These are phyloP conservation scores for Leucophenga maculata DNA, from an alignment of 2,888 invertebrate genomes.

Conservation along the genomic window DNA sequence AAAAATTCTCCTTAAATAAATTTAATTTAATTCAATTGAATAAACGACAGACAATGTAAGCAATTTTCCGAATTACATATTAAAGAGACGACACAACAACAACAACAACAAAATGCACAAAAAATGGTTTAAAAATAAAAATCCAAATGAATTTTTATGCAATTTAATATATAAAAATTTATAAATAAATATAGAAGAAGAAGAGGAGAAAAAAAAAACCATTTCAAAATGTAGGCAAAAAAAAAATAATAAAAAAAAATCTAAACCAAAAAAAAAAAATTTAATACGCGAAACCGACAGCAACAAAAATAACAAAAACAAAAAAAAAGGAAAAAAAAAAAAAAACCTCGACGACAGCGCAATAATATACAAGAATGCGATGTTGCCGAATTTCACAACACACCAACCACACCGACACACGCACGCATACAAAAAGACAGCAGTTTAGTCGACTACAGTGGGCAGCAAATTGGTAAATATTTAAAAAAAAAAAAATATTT, in stretches of 20 bases:
- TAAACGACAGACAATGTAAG: no score
- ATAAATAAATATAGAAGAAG: constrained; percentile 16
- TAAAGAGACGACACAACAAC: no score
- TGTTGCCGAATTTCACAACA: constrained; percentile 16
- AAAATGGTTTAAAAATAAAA: not conserved
- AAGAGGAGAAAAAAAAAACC: constrained; percentile 17
- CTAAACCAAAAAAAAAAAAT: constrained; percentile 1
- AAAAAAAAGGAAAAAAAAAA: not conserved
- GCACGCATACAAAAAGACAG: no score
- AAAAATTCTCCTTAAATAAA: no score
- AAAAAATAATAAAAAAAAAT: not conserved
- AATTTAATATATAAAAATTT: not conserved
- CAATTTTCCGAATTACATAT: no score
- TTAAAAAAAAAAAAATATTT: no score
- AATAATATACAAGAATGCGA: constrained; percentile 12
- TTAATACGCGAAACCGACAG: constrained; percentile 4
- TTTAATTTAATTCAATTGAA: no score
- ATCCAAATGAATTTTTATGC: not conserved
- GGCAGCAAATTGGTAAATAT: no score
- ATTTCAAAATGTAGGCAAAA: constrained; percentile 36
- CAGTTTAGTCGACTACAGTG: no score
- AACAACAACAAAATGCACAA: no score
- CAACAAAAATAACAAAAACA: constrained; percentile 1
- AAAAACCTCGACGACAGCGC: constrained; percentile 5
- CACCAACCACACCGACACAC: not conserved